Evolutionary conservation across 2,888 invertebrate genomes (phyloP).

Genomic region (Dynastes maya): DNA sequence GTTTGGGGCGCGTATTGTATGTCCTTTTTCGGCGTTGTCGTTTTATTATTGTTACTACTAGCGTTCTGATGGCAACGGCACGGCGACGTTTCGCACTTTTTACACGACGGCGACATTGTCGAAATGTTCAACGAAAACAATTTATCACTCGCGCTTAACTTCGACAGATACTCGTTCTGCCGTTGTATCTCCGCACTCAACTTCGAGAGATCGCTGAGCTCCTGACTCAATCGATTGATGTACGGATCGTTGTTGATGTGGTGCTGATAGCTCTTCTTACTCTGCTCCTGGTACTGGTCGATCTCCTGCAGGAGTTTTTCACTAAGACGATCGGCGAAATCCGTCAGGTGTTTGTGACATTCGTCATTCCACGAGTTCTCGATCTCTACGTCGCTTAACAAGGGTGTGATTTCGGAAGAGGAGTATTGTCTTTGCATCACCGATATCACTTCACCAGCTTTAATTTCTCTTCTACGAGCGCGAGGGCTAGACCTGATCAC

Average conservation of each 20-base stretch:
- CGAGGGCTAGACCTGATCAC: conserved; percentile 78
- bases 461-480: conserved; percentile 72
- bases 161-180: conserved; percentile 74
- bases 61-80: conserved; percentile 55
- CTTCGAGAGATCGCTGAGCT: conserved; percentile 75
- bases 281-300: conserved; percentile 75
- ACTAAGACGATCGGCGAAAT: conserved; percentile 87
- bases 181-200: conserved; percentile 75
- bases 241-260: conserved; percentile 76
- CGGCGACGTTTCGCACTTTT: conserved; percentile 68
- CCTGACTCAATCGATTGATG: conserved; percentile 75
- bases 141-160: conserved; percentile 72
- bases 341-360: conserved; percentile 80
- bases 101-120: conserved; percentile 65
- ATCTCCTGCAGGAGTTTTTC: conserved; percentile 86
- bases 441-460: conserved; percentile 71
- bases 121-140: conserved; percentile 67
- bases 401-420: conserved; percentile 61
- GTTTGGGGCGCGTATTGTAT: conserved; percentile 63
- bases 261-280: conserved; percentile 69
- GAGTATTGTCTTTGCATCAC: conserved; percentile 59
- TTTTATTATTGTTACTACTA: background rate
- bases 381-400: conserved; percentile 58
- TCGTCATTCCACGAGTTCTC: conserved; percentile 75
- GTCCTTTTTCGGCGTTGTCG: conserved; percentile 27